A percentile compares a stretch with the other conserved stretches of the same genome.
phyloP scores from a whole-genome alignment of 2,888 invertebrate species.

The Eupithecia abbreviata region DNA sequence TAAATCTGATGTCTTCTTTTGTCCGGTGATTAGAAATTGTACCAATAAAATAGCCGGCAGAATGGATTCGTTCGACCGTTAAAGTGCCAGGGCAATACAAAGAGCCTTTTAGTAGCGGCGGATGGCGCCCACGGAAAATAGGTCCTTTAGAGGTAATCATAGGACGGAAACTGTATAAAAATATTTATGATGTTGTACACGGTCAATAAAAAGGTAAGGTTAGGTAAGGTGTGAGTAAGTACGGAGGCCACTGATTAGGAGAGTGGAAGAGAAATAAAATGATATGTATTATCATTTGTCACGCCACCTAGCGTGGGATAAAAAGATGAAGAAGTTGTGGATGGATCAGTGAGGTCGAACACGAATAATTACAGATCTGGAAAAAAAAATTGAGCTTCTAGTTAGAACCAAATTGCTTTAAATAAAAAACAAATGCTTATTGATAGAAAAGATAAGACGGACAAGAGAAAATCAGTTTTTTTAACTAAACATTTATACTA shows the following conservation, averaged over 20 bases:
- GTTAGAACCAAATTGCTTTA: too few species aligned
- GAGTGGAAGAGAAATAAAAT: background rate
- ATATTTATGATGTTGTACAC: background rate
- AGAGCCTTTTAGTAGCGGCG: background rate
- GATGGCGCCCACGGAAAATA: background rate
- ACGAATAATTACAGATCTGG: too few species aligned
- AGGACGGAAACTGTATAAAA: background rate
- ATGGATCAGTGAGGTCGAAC: too few species aligned
- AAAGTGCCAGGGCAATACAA: slow-evolving; percentile 26
- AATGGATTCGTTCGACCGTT: slow-evolving; percentile 26
- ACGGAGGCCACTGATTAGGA: background rate
- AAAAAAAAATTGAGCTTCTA: too few species aligned
- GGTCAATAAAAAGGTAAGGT: background rate
- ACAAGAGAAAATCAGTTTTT: too few species aligned
- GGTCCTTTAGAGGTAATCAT: background rate
- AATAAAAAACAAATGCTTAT: too few species aligned
- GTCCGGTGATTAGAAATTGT: slow-evolving; percentile 11
- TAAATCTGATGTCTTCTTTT: slow-evolving; percentile 9
- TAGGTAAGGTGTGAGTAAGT: background rate
- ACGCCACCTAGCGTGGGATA: too few species aligned
- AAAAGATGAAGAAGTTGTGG: too few species aligned
- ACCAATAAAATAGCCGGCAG: slow-evolving; percentile 10
- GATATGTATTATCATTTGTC: too few species aligned
- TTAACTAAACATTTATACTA: too few species aligned
- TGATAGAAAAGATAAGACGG: too few species aligned